phyloP scores from a whole-genome alignment of 2,113 vertebrate genomes.

The Thalassoma bifasciatum region DNA sequence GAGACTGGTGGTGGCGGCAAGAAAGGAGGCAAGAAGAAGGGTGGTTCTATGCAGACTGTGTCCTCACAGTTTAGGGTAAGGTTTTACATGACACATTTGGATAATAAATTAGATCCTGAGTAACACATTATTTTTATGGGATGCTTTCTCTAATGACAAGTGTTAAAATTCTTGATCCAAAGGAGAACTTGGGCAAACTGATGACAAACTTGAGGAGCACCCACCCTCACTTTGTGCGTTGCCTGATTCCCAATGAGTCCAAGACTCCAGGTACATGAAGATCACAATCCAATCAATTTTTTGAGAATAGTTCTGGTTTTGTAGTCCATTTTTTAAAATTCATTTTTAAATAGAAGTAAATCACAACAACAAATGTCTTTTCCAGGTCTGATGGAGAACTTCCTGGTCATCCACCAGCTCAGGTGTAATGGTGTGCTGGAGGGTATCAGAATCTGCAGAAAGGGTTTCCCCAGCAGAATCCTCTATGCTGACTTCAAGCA shows the following conservation, averaged over 20 bases:
- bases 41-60: constrained; percentile 76
- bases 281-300: neutral
- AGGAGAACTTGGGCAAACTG: constrained; percentile 73
- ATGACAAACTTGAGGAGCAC: constrained; percentile 75
- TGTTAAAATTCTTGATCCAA: constrained; percentile 1
- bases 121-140: neutral
- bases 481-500: constrained; percentile 66
- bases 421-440: constrained; percentile 76
- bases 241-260: constrained; percentile 71
- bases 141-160: neutral
- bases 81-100: neutral
- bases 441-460: constrained; percentile 72
- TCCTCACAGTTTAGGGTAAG: constrained; percentile 75
- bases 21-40: constrained; percentile 77
- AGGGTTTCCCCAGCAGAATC: constrained; percentile 68
- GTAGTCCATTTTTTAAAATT: neutral
- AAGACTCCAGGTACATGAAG: constrained; percentile 66
- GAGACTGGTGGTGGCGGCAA: constrained; percentile 9
- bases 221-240: constrained; percentile 75
- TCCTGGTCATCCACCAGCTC: constrained; percentile 75
- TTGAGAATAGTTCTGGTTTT: neutral
- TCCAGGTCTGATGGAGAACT: constrained; percentile 72
- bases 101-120: neutral
- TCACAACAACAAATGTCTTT: neutral
- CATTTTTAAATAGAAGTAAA: neutral